phyloP scores from a whole-genome alignment of 2,113 vertebrate species.

The Clupea harengus region DNA sequence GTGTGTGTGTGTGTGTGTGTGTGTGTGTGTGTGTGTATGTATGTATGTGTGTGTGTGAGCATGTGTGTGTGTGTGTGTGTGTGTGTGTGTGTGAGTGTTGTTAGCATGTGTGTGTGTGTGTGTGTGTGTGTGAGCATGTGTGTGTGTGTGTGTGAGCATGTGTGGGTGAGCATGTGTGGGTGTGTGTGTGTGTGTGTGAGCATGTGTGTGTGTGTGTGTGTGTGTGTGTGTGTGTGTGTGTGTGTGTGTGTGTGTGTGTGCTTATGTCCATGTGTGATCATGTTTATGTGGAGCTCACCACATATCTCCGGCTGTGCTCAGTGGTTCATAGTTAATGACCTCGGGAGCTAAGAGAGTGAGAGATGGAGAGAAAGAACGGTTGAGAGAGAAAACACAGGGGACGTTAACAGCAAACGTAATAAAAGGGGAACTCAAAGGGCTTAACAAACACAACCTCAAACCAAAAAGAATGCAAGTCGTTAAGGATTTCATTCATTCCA shows the following conservation, averaged over 20 bases:
- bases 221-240: too few relatives aligned
- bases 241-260: too few relatives aligned
- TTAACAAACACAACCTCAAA: not conserved
- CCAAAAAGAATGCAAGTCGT: not conserved
- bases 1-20: not conserved
- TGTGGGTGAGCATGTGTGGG: too few relatives aligned
- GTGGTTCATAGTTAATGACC: constrained; percentile 71
- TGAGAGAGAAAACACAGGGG: not conserved
- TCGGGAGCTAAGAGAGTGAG: constrained; percentile 64
- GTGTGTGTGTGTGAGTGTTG: too few relatives aligned
- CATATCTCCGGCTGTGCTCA: constrained; percentile 74
- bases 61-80: constrained; percentile 8
- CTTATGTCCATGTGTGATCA: not conserved
- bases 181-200: too few relatives aligned
- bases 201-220: too few relatives aligned
- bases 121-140: too few relatives aligned
- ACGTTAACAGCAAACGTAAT: not conserved
- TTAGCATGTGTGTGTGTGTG: too few relatives aligned
- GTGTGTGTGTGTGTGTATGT: not conserved
- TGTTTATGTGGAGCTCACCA: constrained; percentile 64
- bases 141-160: too few relatives aligned
- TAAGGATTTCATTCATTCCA: not conserved
- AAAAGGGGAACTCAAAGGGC: not conserved
- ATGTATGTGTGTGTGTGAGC: constrained; percentile 8
- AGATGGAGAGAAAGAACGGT: not conserved